Conservation (phyloP, 2,113 vertebrate genomes). For the Elephas maximus region DNA sequence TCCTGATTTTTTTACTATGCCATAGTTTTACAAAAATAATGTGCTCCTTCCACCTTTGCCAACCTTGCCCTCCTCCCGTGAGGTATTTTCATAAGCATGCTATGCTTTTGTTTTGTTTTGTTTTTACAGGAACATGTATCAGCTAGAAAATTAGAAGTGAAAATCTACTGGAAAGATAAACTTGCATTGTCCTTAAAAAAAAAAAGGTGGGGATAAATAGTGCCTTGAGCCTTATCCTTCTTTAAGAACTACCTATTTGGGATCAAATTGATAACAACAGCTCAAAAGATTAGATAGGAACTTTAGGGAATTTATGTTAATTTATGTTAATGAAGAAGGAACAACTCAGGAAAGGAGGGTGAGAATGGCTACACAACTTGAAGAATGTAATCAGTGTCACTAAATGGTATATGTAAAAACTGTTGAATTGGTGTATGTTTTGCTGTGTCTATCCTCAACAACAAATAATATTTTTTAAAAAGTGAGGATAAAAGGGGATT, state of each 20-base stretch:
- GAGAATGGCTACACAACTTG: too few relatives aligned
- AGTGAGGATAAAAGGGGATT: background rate
- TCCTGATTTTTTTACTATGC: background rate
- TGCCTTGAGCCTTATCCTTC: background rate
- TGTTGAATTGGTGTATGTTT: too few relatives aligned
- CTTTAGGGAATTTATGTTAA: too few relatives aligned
- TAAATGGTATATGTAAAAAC: background rate
- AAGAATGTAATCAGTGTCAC: too few relatives aligned
- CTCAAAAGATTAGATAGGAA: too few relatives aligned
- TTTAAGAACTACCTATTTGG: background rate
- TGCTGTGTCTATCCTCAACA: too few relatives aligned
- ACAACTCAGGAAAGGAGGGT: too few relatives aligned
- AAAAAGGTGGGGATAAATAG: background rate
- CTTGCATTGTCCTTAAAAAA: slow-evolving; percentile 45
- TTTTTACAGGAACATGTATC: background rate
- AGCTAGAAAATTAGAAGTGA: background rate
- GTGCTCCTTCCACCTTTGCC: too few relatives aligned
- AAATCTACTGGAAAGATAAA: background rate
- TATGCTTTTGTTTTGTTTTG: background rate
- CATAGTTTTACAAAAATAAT: too few relatives aligned
- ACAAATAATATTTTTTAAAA: background rate
- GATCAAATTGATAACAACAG: background rate
- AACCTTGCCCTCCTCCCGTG: too few relatives aligned
- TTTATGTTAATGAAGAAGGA: too few relatives aligned
- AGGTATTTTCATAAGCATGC: too few relatives aligned